A percentile compares a stretch with the other conserved stretches of the same genome.
These are phyloP conservation scores for Oryzias melastigma DNA, from an alignment of 2,113 vertebrate species.

Conservation along the genomic window DNA sequence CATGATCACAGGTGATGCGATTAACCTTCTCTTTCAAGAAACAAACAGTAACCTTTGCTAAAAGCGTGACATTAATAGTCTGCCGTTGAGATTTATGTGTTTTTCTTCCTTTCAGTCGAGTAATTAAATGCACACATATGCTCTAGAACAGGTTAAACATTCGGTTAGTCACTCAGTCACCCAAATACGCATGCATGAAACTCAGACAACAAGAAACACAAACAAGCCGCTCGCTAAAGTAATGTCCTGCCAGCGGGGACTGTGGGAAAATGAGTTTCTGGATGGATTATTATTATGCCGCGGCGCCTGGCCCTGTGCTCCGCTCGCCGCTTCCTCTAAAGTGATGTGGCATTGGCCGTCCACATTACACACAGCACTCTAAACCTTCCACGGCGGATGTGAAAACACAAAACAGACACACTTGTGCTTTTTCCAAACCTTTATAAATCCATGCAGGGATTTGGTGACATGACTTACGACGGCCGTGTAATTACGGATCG, in stretches of 20 bases:
- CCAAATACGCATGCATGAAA: background rate
- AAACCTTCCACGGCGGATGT: conserved; percentile 31
- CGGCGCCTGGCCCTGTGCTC: conserved; percentile 37
- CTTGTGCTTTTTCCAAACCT: conserved; percentile 40
- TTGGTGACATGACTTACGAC: conserved; percentile 30
- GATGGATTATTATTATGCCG: conserved; percentile 56
- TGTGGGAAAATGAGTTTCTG: conserved; percentile 63
- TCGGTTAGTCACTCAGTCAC: background rate
- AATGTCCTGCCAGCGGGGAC: conserved; percentile 57
- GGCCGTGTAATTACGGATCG: conserved; percentile 51
- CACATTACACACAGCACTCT: conserved; percentile 11
- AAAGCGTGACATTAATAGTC: conserved; percentile 45
- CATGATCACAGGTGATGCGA: conserved; percentile 48
- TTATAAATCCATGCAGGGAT: conserved; percentile 50
- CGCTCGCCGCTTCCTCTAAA: conserved; percentile 34
- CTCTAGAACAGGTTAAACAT: background rate
- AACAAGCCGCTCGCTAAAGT: conserved; percentile 58
- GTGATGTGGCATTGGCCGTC: conserved; percentile 19
- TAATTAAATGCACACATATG: conserved; percentile 8
- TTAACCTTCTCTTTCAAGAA: conserved; percentile 54
- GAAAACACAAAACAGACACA: conserved; percentile 53
- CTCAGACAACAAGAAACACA: conserved; percentile 24
- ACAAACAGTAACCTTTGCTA: conserved; percentile 35
- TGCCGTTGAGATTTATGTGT: conserved; percentile 28
- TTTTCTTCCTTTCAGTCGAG: background rate